A percentile compares a stretch with the other conserved stretches of the same genome.
Evolutionary conservation across 2,113 vertebrate genomes (phyloP).

Genomic region (Ariopsis seemanni): DNA sequence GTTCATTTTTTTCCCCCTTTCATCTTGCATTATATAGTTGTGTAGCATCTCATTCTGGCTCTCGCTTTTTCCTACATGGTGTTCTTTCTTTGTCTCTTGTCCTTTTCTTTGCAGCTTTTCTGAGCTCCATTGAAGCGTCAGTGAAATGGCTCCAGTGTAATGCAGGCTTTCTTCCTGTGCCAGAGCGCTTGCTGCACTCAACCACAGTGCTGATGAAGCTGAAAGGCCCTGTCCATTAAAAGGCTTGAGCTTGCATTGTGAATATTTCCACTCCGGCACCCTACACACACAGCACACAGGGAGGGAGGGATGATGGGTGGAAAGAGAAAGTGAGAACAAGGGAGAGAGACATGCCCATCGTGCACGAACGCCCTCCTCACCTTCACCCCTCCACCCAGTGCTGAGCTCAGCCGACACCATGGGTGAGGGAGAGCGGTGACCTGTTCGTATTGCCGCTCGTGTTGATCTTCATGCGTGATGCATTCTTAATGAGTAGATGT

Average conservation of each 20-base stretch:
- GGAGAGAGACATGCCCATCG: neutral
- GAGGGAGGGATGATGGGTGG: slow-evolving; percentile 3
- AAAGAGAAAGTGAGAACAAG: slow-evolving; percentile 1
- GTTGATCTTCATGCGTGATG: neutral
- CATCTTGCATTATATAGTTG: neutral
- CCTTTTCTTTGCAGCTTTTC: neutral
- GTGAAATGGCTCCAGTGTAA: slow-evolving; percentile 34
- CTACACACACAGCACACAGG: slow-evolving; percentile 23
- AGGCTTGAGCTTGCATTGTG: slow-evolving; percentile 46
- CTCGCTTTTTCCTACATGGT: neutral
- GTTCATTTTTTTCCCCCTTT: neutral
- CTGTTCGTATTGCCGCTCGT: neutral
- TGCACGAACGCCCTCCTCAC: neutral
- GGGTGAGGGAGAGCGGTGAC: neutral
- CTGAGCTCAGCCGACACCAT: neutral
- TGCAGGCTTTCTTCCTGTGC: slow-evolving; percentile 33
- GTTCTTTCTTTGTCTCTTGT: slow-evolving; percentile 20
- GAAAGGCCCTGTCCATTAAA: slow-evolving; percentile 52
- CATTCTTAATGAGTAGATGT: slow-evolving; percentile 12
- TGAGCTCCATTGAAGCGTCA: slow-evolving; percentile 35
- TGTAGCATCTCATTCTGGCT: neutral
- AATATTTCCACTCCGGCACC: slow-evolving; percentile 37
- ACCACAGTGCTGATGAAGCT: slow-evolving; percentile 48
- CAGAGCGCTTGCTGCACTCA: slow-evolving; percentile 33
- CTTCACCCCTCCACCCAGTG: neutral